Base-by-base conservation (phyloP, 30 jellyfish, hydroid and myxozoan species). In the Clytia hemisphaerica region DNA sequence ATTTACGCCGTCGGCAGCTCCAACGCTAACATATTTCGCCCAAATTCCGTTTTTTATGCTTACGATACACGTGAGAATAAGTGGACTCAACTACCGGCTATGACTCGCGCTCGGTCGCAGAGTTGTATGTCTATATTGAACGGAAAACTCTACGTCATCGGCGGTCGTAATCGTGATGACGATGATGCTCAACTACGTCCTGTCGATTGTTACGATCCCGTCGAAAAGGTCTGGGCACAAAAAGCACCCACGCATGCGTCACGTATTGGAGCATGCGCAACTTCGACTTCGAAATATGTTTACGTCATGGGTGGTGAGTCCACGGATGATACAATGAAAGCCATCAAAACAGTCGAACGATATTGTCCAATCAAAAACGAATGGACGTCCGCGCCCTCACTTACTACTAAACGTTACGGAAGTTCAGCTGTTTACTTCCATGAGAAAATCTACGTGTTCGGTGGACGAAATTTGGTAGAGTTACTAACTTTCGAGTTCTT, bases 241-340 rank as follows among this genome's bases (percentile, higher is more conserved):
- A 14, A 25, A 4, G 38, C 78, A n/a, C 24, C 34, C 0, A 65
- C 67, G 16, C 33, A 6, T 36, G 32, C 12, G 10, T 25, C 37
- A 35, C 78, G 78, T 21, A 37, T 65, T 0, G 24, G 26, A 35
- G 27, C 78, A 16, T 9, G 49, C 35, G 78, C 65, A 40, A 65
- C 78, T 25, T 37, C 78, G 24, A 35, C 78, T 16, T 16, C 37
- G 18, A 65, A 65, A 65, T 44, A 65, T 37, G 12, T 65, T 19
- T 65, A 65, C 36, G 78, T 65, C 34, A 65, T 65, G 34, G 78
- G 78, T 9, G 78, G 78, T 6, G 29, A 32, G 25, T 25, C 37
- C 15, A 36, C 19, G 16, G 67, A 25, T 6, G 78, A 44, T 37
- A 27, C 53, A 10, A 4, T 65, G 5, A 34, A 26, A 25, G 78